Conservation (phyloP, 2,797 vertebrate species). For the Phataginus tricuspis region DNA sequence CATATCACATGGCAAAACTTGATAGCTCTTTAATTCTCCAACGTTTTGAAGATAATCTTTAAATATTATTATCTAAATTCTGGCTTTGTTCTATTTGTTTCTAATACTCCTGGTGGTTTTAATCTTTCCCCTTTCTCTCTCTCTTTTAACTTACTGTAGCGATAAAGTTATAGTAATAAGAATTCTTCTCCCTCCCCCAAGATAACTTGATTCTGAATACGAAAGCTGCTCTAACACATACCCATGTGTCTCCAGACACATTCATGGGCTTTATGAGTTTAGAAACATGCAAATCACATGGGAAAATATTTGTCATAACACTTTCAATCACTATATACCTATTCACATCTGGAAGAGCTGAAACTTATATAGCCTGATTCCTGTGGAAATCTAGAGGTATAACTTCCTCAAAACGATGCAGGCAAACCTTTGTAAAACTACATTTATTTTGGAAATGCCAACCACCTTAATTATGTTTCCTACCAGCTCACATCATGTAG, state of each 20-base stretch:
- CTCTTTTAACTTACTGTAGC: neutral
- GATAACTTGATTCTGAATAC: conserved; percentile 3
- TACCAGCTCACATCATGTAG: neutral
- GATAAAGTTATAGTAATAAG: neutral
- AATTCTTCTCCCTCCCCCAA: neutral
- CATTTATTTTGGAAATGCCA: conserved; percentile 33
- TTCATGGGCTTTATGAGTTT: conserved; percentile 45
- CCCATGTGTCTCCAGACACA: conserved; percentile 12
- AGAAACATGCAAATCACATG: conserved; percentile 59
- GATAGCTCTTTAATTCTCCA: neutral
- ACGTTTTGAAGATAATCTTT: conserved; percentile 19
- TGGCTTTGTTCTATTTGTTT: neutral
- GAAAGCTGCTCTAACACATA: conserved; percentile 30
- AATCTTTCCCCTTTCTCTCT: neutral
- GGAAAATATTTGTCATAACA: conserved; percentile 65
- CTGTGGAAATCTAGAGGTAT: neutral
- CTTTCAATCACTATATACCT: conserved; percentile 62
- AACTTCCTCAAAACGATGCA: conserved; percentile 1
- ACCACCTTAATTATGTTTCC: neutral
- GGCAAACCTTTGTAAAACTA: neutral
- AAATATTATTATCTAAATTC: neutral
- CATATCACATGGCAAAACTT: neutral
- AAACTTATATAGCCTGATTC: neutral
- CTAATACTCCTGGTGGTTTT: neutral
- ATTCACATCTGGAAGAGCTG: conserved; percentile 64